Evolutionary conservation across 2,113 vertebrate species (phyloP).

Genomic region (Phainopepla nitens): DNA sequence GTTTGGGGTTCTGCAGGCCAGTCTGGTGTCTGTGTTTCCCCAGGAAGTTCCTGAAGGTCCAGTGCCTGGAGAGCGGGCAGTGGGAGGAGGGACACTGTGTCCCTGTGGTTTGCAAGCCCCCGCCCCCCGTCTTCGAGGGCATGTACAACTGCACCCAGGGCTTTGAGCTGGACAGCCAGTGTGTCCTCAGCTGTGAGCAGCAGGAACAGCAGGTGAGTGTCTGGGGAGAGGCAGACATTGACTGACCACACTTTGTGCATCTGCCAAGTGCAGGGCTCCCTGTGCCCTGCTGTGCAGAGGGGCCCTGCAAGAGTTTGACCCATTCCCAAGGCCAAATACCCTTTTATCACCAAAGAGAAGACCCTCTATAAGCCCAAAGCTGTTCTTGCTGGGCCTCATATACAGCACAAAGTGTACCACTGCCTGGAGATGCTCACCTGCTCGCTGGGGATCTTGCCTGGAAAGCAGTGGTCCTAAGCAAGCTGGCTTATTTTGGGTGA

Average conservation of each 20-base stretch:
- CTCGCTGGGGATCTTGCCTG: background rate
- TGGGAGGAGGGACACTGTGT: constrained; percentile 85
- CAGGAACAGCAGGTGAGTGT: constrained; percentile 73
- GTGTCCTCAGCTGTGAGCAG: constrained; percentile 81
- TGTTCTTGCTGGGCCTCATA: background rate
- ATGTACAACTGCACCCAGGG: constrained; percentile 91
- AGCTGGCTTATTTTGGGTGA: background rate
- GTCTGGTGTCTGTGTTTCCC: background rate
- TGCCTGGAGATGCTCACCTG: background rate
- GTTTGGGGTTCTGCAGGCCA: background rate
- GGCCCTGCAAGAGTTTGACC: fast-evolving
- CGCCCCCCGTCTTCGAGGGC: constrained; percentile 84
- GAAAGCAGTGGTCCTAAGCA: background rate
- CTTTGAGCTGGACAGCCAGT: constrained; percentile 81
- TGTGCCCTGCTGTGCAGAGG: background rate
- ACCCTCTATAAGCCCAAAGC: background rate
- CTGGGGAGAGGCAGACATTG: background rate
- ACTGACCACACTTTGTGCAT: fast-evolving
- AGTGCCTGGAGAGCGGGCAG: constrained; percentile 83
- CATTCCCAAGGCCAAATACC: background rate
- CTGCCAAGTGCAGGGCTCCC: background rate
- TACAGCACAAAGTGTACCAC: fast-evolving
- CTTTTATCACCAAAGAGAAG: background rate
- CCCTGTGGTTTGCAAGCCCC: constrained; percentile 82
- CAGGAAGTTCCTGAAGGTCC: constrained; percentile 89